phyloP scores from a whole-genome alignment of 2,888 invertebrate species.

The Nowickia ferox region DNA sequence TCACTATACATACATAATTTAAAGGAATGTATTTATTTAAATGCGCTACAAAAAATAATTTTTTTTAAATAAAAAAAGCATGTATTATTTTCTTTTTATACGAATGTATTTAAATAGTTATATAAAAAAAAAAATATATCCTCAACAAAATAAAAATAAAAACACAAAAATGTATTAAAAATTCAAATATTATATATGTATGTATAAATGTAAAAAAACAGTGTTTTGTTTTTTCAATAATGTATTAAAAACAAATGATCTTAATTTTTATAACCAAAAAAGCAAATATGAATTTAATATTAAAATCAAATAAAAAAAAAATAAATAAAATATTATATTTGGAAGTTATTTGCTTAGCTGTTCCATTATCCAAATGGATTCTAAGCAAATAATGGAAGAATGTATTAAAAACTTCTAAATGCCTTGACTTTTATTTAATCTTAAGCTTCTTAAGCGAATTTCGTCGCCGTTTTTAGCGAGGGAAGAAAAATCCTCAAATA shows the following conservation, averaged over 20 bases:
- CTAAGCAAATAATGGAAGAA: constrained; percentile 55
- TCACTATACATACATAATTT: constrained; percentile 26
- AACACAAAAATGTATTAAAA: constrained; percentile 61
- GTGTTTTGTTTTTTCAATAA: constrained; percentile 35
- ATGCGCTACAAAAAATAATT: constrained; percentile 35
- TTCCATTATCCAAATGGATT: constrained; percentile 2
- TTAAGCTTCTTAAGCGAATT: neutral
- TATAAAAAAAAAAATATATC: constrained; percentile 31
- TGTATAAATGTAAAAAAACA: constrained; percentile 13
- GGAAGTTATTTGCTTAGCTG: constrained; percentile 53
- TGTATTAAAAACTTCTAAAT: constrained; percentile 49
- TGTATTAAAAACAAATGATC: constrained; percentile 59
- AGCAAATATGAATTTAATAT: constrained; percentile 1
- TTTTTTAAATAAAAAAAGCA: constrained; percentile 35
- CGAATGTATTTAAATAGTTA: constrained; percentile 45
- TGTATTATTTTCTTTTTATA: constrained; percentile 63
- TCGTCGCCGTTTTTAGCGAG: too few relatives aligned
- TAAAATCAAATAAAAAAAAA: constrained; percentile 21
- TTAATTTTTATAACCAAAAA: constrained; percentile 69
- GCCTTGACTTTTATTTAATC: neutral
- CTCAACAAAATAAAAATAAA: constrained; percentile 58
- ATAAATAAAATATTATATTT: constrained; percentile 53
- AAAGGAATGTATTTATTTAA: constrained; percentile 53
- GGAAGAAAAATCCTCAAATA: too few relatives aligned
- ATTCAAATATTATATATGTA: constrained; percentile 33